Evolutionary conservation across 2,888 invertebrate genomes (phyloP).

Genomic region (Dione juno): DNA sequence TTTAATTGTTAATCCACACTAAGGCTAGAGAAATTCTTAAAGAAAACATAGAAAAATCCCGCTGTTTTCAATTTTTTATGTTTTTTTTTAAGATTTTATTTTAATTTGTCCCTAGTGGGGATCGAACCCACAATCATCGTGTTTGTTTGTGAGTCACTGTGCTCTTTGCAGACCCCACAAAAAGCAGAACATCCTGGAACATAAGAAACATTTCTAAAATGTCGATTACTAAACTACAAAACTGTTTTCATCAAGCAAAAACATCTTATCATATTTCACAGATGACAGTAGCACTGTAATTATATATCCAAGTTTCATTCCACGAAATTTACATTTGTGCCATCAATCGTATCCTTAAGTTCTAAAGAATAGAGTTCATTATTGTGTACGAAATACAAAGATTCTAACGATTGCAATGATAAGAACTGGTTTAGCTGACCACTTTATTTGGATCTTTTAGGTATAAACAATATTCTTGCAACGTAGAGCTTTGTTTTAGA

Average conservation of each 20-base stretch:
- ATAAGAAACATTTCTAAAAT: slow-evolving; percentile 26
- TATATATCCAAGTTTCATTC: slow-evolving; percentile 57
- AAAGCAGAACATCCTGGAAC: neutral
- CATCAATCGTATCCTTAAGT: slow-evolving; percentile 40
- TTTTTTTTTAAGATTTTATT: too few relatives aligned
- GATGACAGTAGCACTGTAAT: slow-evolving; percentile 61
- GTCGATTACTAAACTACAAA: slow-evolving; percentile 37
- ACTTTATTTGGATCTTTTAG: slow-evolving; percentile 51
- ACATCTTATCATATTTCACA: slow-evolving; percentile 52
- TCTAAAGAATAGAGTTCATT: slow-evolving; percentile 45
- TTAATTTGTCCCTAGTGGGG: too few relatives aligned
- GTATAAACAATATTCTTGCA: slow-evolving; percentile 34
- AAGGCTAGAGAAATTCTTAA: too few relatives aligned
- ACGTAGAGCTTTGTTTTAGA: slow-evolving; percentile 24
- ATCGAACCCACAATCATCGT: too few relatives aligned
- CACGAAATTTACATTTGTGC: slow-evolving; percentile 47
- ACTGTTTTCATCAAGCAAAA: slow-evolving; percentile 44
- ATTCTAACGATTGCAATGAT: slow-evolving; percentile 58
- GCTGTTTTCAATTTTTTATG: too few relatives aligned
- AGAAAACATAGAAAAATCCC: too few relatives aligned
- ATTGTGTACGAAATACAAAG: slow-evolving; percentile 48
- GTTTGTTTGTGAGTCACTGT: too few relatives aligned
- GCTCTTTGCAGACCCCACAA: neutral
- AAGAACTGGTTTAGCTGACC: slow-evolving; percentile 56
- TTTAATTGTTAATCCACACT: too few relatives aligned